Evolutionary conservation across 2,797 vertebrate species (phyloP).

Genomic region (Rhinella marina): DNA sequence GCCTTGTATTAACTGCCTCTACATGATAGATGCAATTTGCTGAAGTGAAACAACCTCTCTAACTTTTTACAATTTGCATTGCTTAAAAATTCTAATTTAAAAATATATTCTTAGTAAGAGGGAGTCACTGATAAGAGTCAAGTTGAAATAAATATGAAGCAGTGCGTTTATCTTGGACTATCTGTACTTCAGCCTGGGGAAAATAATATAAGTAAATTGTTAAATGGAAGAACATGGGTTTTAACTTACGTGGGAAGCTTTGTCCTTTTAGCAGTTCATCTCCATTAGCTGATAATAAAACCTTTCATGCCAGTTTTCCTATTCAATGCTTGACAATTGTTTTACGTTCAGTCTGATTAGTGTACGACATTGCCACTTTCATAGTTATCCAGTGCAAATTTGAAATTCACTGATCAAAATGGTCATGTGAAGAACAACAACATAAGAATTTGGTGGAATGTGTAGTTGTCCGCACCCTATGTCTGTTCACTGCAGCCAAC

Average conservation of each 20-base stretch:
- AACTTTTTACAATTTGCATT: background rate
- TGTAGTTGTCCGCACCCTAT: background rate
- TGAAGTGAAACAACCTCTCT: too few species aligned
- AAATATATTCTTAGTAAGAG: background rate
- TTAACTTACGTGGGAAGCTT: slow-evolving; percentile 28
- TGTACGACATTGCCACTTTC: background rate
- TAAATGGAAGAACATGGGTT: slow-evolving; percentile 2
- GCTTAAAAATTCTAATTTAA: background rate
- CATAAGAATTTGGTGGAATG: slow-evolving; percentile 20
- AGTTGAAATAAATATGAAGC: background rate
- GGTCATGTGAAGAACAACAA: background rate
- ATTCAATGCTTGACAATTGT: background rate
- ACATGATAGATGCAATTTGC: too few species aligned
- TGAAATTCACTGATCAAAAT: background rate
- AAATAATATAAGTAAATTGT: background rate
- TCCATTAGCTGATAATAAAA: background rate
- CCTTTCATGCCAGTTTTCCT: background rate
- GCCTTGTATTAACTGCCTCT: too few species aligned
- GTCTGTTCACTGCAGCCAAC: background rate
- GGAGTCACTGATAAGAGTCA: slow-evolving; percentile 35
- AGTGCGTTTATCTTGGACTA: slow-evolving; percentile 28
- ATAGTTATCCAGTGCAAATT: too few species aligned
- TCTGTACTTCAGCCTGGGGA: background rate
- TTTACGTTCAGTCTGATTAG: background rate
- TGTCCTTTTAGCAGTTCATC: slow-evolving; percentile 58